Evolutionary conservation across 1,140 invertebrate genomes (phyloP), one percentile per base, ranked within the genome.

Genomic region (Heterodera schachtii): DNA sequence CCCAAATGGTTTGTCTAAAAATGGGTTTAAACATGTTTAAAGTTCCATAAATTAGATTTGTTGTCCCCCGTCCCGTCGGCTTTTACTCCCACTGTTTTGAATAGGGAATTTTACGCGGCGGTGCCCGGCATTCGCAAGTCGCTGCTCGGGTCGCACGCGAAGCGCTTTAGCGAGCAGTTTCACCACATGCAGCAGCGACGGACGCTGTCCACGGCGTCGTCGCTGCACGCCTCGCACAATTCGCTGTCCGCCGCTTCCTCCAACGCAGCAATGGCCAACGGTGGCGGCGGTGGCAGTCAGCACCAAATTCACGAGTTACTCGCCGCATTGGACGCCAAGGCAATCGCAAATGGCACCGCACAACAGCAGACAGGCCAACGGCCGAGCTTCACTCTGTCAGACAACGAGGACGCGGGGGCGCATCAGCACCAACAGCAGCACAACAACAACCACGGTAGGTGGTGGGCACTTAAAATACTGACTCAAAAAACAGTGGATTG

Each of bases 61-160:
- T 8, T 8, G 49, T 6, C 49, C 49, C 2, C 49, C 49, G 11
- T 8, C 49, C 47, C 49, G 31, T 31, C 49, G 6, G 6, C 49
- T 52, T 11, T 52, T 8, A 52, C 11, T 2, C 11, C 49, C 11
- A 2, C 19, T 16, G 1, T 64, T 19, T 60, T 19, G 43, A 7
- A 11, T 47, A 89, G 88, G 75, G 88, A 89, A 81, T 82, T 89
- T n/a, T 89, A 90, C 79, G 88, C 88, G n/a, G 88, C 88, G 8
- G 88, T 90, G 1, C 89, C 89, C 6, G 88, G 88, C 16, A 80
- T 89, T 41, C 83, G 89, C 21, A 84, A 90, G 64, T 87, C 82
- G 31, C 77, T 89, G n/a, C 81, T 89, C 3, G 88, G 89, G 6
- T 86, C 87, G 9, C 82, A 87, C 77, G 88, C 88, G 3, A 89